Evolutionary conservation across 1,140 invertebrate species (phyloP), one percentile per base, ranked within the genome.

Genomic region (Plodia interpunctella): DNA sequence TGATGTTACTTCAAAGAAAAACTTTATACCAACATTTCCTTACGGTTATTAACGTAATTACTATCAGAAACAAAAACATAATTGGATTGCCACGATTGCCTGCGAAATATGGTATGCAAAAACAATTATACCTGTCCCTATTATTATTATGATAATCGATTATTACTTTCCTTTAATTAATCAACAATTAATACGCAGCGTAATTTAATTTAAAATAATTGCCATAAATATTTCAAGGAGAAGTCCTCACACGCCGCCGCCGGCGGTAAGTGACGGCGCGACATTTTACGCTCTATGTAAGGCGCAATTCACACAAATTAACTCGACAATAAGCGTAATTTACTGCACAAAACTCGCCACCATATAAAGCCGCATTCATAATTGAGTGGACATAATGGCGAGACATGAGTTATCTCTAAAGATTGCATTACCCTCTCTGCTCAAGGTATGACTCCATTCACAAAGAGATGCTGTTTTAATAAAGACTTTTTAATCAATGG

Each of bases 241-340:
- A 44, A 4, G 38, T 15, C 13, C 15, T 44, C 38, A 15, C 38
- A 44, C 38, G 38, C 5, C 2, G 38, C 38, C 5, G 38, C 10
- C 13, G 38, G 13, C 5, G n/a, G n/a, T n/a, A n/a, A 55, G 13
- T 50, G n/a, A 17, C 50, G 57, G 59, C 60, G 57, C 51, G 57
- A 60, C 65, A 62, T 51, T 28, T 57, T 57, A 50, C 63, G 57
- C 35, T 49, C 51, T 62, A 55, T 53, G 59, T 57, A 60, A 66
- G 62, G 63, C 52, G 61, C 65, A 73, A 73, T 70, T 70, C 59
- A 62, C 63, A 63, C 66, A 65, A 74, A 73, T 80, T 76, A 74
- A 72, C 66, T 59, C 62, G 65, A 70, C 76, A 78, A 76, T 78
- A 66, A 62, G 66, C 70, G 70, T 66, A 74, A 77, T 71, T 72